Percentiles rank a stretch among this genome's conserved stretches.
Conservation (phyloP, 1,140 invertebrate species). For the Drosophila mojavensis region DNA sequence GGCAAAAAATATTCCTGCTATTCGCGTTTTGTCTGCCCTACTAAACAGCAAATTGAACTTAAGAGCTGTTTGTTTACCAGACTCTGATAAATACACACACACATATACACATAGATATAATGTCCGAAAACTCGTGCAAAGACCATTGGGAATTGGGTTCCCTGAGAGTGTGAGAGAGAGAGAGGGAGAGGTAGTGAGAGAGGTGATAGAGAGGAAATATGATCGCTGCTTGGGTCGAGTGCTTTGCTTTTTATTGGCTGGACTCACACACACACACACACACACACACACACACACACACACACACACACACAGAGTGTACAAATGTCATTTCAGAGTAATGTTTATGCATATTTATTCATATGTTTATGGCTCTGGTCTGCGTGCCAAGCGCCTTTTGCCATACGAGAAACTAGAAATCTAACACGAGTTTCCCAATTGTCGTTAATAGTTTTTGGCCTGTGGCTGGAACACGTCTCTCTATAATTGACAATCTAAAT, state of each 20-base stretch:
- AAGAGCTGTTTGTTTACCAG: slow-evolving; percentile 22
- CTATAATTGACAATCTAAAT: slow-evolving; percentile 2
- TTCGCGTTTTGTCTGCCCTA: slow-evolving; percentile 12
- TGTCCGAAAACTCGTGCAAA: slow-evolving; percentile 6
- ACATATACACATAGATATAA: too few relatives aligned
- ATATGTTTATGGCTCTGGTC: slow-evolving; percentile 38
- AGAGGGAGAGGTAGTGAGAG: neutral
- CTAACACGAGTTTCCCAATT: slow-evolving; percentile 1
- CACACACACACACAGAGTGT: neutral
- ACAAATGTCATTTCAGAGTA: slow-evolving; percentile 11
- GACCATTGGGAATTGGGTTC: slow-evolving; percentile 16
- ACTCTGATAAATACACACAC: neutral
- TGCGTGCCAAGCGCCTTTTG: slow-evolving; percentile 39
- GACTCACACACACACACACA: neutral
- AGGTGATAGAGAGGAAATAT: slow-evolving; percentile 1
- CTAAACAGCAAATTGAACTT: slow-evolving; percentile 16
- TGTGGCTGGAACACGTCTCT: slow-evolving; percentile 2
- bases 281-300: neutral
- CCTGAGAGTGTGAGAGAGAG: neutral
- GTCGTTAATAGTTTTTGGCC: slow-evolving; percentile 7
- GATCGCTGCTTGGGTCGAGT: slow-evolving; percentile 4
- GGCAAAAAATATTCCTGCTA: slow-evolving; percentile 3
- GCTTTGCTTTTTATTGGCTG: neutral
- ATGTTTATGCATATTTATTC: slow-evolving; percentile 46
- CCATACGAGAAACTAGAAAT: slow-evolving; percentile 14